Evolutionary conservation across 2,888 invertebrate species (phyloP).

Genomic region (Polietes domitor): DNA sequence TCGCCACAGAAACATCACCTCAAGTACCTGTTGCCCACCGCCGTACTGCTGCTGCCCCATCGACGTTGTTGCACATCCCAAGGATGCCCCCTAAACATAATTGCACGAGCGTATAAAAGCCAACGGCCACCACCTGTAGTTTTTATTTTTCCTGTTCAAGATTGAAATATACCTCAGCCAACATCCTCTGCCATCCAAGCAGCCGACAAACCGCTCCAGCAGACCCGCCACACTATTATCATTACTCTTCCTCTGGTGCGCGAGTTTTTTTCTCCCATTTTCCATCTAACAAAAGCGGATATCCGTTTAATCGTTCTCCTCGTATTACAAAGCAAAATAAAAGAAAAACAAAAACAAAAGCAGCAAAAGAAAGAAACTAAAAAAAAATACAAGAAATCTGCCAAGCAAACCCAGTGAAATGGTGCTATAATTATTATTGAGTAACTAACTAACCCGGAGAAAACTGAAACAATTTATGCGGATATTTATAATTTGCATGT

Average conservation of each 20-base stretch:
- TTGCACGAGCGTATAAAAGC: slow-evolving; percentile 12
- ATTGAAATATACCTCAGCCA: slow-evolving; percentile 66
- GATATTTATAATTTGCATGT: slow-evolving; percentile 66
- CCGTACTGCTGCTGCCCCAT: too few relatives aligned
- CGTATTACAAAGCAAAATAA: slow-evolving; percentile 12
- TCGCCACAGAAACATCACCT: background rate
- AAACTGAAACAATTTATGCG: slow-evolving; percentile 45
- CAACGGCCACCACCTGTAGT: slow-evolving; percentile 45
- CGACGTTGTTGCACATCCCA: slow-evolving; percentile 3
- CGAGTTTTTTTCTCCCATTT: background rate
- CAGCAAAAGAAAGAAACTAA: background rate
- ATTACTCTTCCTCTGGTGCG: slow-evolving; percentile 9
- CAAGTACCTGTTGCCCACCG: background rate
- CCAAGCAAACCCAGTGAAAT: slow-evolving; percentile 1
- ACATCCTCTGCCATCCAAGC: slow-evolving; percentile 59
- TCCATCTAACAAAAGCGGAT: slow-evolving; percentile 71
- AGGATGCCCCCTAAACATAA: slow-evolving; percentile 62
- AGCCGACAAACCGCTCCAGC: slow-evolving; percentile 23
- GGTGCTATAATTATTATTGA: slow-evolving; percentile 15
- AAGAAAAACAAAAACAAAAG: background rate
- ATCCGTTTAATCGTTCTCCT: slow-evolving; percentile 73
- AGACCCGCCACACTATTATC: background rate
- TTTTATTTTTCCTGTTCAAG: slow-evolving; percentile 37
- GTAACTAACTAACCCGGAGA: slow-evolving; percentile 8
- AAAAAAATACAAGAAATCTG: slow-evolving; percentile 7